phyloP scores from a whole-genome alignment of 2,797 vertebrate genomes.

The Manis pentadactyla region DNA sequence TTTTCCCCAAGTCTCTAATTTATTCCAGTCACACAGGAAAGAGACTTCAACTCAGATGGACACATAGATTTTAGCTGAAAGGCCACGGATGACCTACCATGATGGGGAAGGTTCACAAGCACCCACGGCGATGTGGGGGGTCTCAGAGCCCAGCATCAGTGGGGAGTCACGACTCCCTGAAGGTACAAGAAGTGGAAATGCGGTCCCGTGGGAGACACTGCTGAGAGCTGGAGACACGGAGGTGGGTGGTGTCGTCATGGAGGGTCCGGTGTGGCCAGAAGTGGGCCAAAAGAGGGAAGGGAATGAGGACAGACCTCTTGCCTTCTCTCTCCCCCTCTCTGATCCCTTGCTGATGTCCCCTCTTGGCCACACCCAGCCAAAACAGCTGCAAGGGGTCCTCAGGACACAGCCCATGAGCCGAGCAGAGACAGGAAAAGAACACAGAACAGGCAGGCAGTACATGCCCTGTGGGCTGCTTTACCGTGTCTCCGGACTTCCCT shows the following conservation, averaged over 20 bases:
- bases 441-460: neutral
- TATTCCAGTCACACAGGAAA: neutral
- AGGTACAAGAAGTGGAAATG: neutral
- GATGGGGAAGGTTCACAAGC: neutral
- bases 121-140: too few relatives aligned
- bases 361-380: neutral
- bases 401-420: neutral
- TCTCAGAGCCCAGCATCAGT: fast-evolving
- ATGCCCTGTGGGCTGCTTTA: neutral
- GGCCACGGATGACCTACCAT: fast-evolving
- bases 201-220: fast-evolving
- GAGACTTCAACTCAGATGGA: neutral
- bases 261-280: neutral
- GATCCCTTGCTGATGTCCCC: neutral
- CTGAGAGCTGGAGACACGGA: fast-evolving
- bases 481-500: neutral
- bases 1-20: neutral
- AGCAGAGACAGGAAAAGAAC: neutral
- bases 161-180: neutral
- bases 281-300: neutral
- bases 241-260: fast-evolving
- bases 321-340: neutral
- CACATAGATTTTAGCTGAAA: neutral
- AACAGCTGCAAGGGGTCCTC: neutral
- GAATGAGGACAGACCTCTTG: fast-evolving